These are phyloP conservation scores for Drosophila sucinea DNA, from an alignment of 1,140 invertebrate species.

Conservation along the genomic window DNA sequence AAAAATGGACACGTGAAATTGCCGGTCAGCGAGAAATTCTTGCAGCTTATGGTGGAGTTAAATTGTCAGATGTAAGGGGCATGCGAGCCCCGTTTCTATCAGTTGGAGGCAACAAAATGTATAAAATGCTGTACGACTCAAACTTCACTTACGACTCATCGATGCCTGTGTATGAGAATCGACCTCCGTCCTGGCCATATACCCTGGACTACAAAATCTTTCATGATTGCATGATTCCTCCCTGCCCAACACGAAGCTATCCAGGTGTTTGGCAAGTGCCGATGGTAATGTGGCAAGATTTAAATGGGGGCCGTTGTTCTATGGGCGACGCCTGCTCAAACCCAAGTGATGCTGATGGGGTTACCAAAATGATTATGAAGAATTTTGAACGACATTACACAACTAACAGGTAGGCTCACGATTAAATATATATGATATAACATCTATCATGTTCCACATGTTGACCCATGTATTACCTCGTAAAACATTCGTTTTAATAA, in stretches of 20 bases:
- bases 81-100: conserved; percentile 97
- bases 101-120: conserved; percentile 97
- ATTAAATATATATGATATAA: background rate
- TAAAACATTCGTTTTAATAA: too few species aligned
- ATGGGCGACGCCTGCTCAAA: conserved; percentile 98
- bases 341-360: conserved; percentile 93
- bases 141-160: conserved; percentile 97
- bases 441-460: too few species aligned
- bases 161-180: conserved; percentile 95
- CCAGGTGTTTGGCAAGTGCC: conserved; percentile 97
- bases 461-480: too few species aligned
- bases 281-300: conserved; percentile 98
- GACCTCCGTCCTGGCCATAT: conserved; percentile 95
- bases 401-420: conserved; percentile 89
- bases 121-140: conserved; percentile 96
- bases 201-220: conserved; percentile 95
- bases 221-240: conserved; percentile 97
- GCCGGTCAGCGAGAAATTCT: conserved; percentile 95
- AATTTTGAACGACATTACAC: conserved; percentile 97
- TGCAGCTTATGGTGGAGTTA: conserved; percentile 93
- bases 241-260: conserved; percentile 95
- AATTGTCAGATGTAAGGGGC: conserved; percentile 93
- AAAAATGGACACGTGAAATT: conserved; percentile 96
- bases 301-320: conserved; percentile 96
- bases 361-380: conserved; percentile 97